Base-by-base conservation (phyloP, 2,797 vertebrate genomes). In the Gallirallus australis region DNA sequence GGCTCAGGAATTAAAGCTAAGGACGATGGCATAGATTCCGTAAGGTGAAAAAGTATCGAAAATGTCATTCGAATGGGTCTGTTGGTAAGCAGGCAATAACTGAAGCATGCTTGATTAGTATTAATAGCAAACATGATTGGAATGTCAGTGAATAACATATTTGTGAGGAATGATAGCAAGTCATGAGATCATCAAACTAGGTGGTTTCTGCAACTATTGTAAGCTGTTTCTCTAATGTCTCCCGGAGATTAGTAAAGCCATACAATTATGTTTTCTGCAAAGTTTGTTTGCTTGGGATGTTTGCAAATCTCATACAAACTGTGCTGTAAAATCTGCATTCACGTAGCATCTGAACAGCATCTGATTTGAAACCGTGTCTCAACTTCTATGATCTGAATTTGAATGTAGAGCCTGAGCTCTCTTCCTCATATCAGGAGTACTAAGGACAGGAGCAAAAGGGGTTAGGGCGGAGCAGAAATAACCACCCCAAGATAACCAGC, bases 281-380 rank as follows among this genome's bases (percentile, higher is more conserved):
- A 52, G 14, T 78, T 83, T 91, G 60, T 95, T 95, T 83, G 56
- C 72, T 90, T 90, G n/a, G 48, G 23, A 56, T 93, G 21, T 93
- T 91, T 94, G 65, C 48, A 64, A 86, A 90, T 48, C 65, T 59
- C 8, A 4, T 35, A 45, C 9, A 16, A 83, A 77, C 48, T 21
- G n/a, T 16, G 5, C 84, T 66, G 42, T 66, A 76, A 90, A 94
- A 73, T 76, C 52, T 47, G 24, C 66, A 86, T 72, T 80, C 7
- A 1, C 9, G 1, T 37, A 30, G 42, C 30, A n/a, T 59, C 54
- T 48, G 37, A 82, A 61, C 37, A 82, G 16, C 53, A 39, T 60
- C 73, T 50, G 53, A 83, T 88, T 78, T 78, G 37, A 90, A 92
- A 81, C 69, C 56, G 82, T 63, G 35, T 66, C 78, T 83, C 72